Evolutionary conservation across 37 sponge, comb jelly and placozoan species (phyloP).

Genomic region (Ephydatia muelleri): DNA sequence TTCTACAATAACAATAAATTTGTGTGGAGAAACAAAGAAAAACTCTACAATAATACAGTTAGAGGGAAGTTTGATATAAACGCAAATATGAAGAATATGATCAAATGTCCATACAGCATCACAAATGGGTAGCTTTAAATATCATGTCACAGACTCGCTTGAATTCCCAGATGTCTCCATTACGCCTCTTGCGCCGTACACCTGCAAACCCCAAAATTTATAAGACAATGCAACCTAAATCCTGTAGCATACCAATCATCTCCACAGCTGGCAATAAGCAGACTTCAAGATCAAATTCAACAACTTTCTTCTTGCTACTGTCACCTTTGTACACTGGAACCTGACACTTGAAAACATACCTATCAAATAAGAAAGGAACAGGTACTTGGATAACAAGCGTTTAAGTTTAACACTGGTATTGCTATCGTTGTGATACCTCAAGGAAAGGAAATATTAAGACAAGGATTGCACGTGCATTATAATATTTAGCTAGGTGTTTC

Average conservation of each 20-base stretch:
- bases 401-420: too few species aligned
- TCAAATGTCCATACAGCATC: constrained; percentile 13
- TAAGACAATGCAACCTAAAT: neutral
- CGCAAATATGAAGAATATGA: constrained; percentile 2
- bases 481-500: too few species aligned
- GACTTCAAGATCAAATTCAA: constrained; percentile 87
- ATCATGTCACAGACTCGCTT: constrained; percentile 86
- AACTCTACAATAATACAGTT: too few species aligned
- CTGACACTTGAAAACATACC: constrained; percentile 20
- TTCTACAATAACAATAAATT: too few species aligned
- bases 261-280: constrained; percentile 80
- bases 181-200: constrained; percentile 82
- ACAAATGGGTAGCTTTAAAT: constrained; percentile 69
- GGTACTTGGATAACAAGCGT: too few species aligned
- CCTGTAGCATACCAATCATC: constrained; percentile 84
- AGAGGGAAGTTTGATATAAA: too few species aligned
- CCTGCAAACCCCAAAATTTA: constrained; percentile 42
- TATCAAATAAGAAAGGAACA: neutral
- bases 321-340: constrained; percentile 21
- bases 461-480: too few species aligned
- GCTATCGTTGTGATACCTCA: too few species aligned
- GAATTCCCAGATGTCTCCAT: constrained; percentile 90
- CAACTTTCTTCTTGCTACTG: constrained; percentile 2
- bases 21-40: too few species aligned
- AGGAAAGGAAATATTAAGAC: too few species aligned